Conservation (phyloP, 2,113 vertebrate genomes). For the Platysternon megacephalum region DNA sequence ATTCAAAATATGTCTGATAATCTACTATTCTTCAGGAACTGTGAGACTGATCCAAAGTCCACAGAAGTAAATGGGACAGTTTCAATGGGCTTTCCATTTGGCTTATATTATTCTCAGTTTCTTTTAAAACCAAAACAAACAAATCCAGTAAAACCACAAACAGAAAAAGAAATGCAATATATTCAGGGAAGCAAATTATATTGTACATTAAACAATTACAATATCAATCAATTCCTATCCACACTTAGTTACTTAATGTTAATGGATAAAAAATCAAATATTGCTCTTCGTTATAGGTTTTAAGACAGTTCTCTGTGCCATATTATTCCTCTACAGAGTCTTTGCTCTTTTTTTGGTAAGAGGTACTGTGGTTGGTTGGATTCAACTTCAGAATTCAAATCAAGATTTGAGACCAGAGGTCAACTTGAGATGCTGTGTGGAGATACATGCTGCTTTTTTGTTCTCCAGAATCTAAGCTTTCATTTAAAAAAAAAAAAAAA, state of each 20-base stretch:
- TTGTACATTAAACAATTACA: background rate
- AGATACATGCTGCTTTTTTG: background rate
- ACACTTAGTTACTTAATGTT: background rate
- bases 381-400: background rate
- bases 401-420: background rate
- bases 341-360: background rate
- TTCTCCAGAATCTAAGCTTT: background rate
- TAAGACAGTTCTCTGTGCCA: background rate
- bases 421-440: background rate
- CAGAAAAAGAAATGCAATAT: background rate
- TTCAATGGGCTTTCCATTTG: background rate
- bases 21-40: background rate
- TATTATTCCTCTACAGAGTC: background rate
- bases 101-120: background rate
- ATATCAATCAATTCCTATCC: background rate
- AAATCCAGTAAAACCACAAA: background rate
- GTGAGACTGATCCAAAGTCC: background rate
- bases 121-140: background rate
- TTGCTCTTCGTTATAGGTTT: background rate
- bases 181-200: background rate
- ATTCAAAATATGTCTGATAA: background rate
- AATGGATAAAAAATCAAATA: background rate
- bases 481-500: background rate
- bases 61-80: background rate
- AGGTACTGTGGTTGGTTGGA: background rate